Base-by-base conservation (phyloP, 1,140 invertebrate species). In the Tetraneura akinire region DNA sequence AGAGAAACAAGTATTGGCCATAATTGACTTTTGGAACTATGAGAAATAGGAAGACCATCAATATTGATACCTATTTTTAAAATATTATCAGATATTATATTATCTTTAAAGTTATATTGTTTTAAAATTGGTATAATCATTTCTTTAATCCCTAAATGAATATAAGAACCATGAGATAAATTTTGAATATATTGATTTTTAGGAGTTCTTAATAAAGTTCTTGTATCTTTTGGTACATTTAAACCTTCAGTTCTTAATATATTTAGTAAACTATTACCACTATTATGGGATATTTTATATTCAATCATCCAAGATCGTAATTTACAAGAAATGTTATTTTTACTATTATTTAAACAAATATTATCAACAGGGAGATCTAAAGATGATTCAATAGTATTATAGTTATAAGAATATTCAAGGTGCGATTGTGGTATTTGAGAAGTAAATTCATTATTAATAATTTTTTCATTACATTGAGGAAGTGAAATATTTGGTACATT, bases 21-120 rank as follows among this genome's bases (percentile, higher is more conserved):
- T 5, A 71, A 11, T 16, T 71, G 68, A 18, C n/a, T 23, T 13
- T 71, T 71, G 5, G 11, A 16, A 49, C 68, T 51, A 29, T 18
- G 49, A 16, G 21, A 3, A 1, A 71, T 16, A 26, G 32, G 32
- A 4, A 37, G 32, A 37, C 45, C 68, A 18, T 71, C 68, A 23
- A 71, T 71, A 16, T 51, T 68, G 23, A 68, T 70, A 23, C 45
- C 45, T 71, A 71, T 49, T 23, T 71, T 26, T 49, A 51, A 16
- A 26, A 49, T 16, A 51, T 89, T 84, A 93, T 37, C 9, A 16
- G 3, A 13, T n/a, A 11, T n/a, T n/a, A n/a, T n/a, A n/a, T n/a
- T 47, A 45, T 45, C 11, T 45, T 23, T 23, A 70, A 13, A 11
- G n/a, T 64, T 64, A 64, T 64, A 37, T 64, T 9, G 18, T 37